Conservation (phyloP, 2,888 invertebrate genomes). For the Leptogaster cylindrica region DNA sequence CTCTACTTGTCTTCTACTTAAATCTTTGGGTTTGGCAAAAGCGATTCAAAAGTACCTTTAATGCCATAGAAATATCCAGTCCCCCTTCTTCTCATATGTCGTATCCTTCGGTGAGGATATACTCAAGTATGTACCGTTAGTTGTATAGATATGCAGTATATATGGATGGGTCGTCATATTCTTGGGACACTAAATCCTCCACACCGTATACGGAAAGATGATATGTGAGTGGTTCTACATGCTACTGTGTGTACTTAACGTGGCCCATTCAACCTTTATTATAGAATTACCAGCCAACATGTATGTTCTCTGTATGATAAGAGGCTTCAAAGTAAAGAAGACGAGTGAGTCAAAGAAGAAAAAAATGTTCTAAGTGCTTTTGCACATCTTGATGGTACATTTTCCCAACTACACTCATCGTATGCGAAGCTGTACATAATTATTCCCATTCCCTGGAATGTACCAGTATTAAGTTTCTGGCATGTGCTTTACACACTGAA, state of each 20-base stretch:
- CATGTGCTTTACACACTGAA: neutral
- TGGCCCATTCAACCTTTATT: conserved; percentile 41
- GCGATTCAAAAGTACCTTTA: conserved; percentile 37
- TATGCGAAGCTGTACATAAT: conserved; percentile 7
- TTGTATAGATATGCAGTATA: conserved; percentile 11
- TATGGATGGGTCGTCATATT: conserved; percentile 28
- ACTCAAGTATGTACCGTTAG: neutral
- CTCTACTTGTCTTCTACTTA: conserved; percentile 39
- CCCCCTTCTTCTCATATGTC: conserved; percentile 21
- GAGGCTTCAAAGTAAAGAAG: conserved; percentile 35
- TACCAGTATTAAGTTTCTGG: conserved; percentile 16
- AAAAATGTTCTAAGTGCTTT: conserved; percentile 20
- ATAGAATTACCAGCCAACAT: conserved; percentile 39
- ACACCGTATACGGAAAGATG: conserved; percentile 24
- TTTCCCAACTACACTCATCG: conserved; percentile 9
- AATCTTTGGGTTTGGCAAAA: conserved; percentile 37
- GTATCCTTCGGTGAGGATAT: conserved; percentile 34
- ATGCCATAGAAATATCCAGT: conserved; percentile 36
- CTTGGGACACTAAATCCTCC: conserved; percentile 34
- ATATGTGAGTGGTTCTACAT: conserved; percentile 36
- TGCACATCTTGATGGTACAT: conserved; percentile 26
- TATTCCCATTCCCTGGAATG: neutral
- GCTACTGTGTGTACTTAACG: conserved; percentile 36
- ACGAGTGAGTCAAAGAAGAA: conserved; percentile 34
- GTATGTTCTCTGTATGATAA: conserved; percentile 36